Base-by-base conservation (phyloP, 1,140 invertebrate genomes). In the Magallana ariakensis region DNA sequence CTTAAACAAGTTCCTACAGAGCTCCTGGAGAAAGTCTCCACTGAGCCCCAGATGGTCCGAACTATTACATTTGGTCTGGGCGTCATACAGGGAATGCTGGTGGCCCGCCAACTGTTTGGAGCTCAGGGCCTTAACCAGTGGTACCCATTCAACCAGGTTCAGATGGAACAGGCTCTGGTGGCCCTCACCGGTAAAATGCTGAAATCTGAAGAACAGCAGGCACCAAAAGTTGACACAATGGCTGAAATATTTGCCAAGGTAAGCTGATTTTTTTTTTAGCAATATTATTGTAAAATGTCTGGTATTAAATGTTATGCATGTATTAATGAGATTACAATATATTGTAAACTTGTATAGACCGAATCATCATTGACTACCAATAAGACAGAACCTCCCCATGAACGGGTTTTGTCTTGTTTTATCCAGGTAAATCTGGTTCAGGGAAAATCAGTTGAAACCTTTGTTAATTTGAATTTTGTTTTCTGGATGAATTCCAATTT, bases 81-180 rank as follows among this genome's bases (percentile, higher is more conserved):
- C 60, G 89, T 94, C 33, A 91, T 93, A 26, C 92, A 93, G 62
- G 91, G 92, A 5, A 87, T 92, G 57, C 87, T 94, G 54, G 81
- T 87, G 46, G 90, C 92, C 5, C 84, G 93, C 6, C 93, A 94
- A 83, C 85, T 93, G 87, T 94, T 93, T 87, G 94, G 93, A 60
- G 89, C 91, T 57, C 90, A 92, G 46, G 94, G 93, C 13, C 87
- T 94, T 11, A 91, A 87, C 57, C 93, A 93, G 85, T 94, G 91
- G 91, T 94, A 93, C 84, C 93, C 93, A 10, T 91, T 93, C 81
- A 90, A 88, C 16, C 81, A 80, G 0, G 89, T 91, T 19, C 93
- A 94, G 87, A 90, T 93, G 5, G 83, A 87, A 57, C 91, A 92
- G 57, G 91, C 91, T 70, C 87, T 93, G n/a, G 84, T 90, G n/a